phyloP scores from a whole-genome alignment of 2,888 invertebrate genomes.

The Ctena decussata region DNA sequence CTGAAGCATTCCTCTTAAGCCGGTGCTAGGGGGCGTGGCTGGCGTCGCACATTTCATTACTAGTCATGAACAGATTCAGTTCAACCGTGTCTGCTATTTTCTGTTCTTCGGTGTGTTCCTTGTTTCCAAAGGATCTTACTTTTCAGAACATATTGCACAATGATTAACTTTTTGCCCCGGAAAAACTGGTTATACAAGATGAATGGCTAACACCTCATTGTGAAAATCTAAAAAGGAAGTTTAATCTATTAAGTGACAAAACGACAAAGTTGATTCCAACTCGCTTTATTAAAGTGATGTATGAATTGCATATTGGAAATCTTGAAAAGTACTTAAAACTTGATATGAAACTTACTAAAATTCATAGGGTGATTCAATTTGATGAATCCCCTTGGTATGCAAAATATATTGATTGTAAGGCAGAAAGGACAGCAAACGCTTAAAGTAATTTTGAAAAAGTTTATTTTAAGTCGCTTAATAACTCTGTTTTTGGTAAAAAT shows the following conservation, averaged over 20 bases:
- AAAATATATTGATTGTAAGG: not conserved
- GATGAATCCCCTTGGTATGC: not conserved
- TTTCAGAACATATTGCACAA: no score
- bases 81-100: no score
- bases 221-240: no score
- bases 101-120: no score
- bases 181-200: not conserved
- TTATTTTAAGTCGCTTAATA: not conserved
- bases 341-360: not conserved
- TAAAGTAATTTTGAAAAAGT: not conserved
- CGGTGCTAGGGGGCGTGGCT: no score
- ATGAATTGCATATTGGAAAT: not conserved
- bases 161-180: not conserved
- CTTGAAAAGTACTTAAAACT: not conserved
- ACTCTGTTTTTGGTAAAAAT: not conserved
- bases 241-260: no score
- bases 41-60: no score
- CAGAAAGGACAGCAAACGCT: not conserved
- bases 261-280: not conserved
- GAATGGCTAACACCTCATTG: not conserved
- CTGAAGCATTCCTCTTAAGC: no score
- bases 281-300: not conserved
- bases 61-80: no score
- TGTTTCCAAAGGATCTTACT: no score
- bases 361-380: not conserved